A percentile compares a stretch with the other conserved stretches of the same genome.
Evolutionary conservation across 2,113 vertebrate species (phyloP).

Genomic region (Platanista minor): DNA sequence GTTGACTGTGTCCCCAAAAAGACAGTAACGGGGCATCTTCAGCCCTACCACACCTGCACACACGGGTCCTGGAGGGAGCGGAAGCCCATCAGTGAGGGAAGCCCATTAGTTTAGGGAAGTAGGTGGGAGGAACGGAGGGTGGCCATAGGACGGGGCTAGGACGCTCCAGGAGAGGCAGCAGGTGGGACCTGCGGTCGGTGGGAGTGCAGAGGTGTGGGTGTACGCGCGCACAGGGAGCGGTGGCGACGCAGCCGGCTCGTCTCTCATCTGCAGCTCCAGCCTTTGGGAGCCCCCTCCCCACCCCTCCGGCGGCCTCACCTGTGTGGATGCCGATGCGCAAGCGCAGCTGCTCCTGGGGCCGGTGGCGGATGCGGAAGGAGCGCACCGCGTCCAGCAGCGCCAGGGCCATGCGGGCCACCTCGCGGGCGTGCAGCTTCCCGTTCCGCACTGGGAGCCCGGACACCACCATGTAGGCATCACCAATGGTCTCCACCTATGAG

Average conservation of each 20-base stretch:
- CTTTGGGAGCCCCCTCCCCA: fast-evolving
- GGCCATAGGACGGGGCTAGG: background rate
- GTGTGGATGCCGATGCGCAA: constrained; percentile 92
- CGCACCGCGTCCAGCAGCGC: constrained; percentile 90
- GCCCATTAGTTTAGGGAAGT: background rate
- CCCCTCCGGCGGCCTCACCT: constrained; percentile 64
- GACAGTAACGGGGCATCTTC: constrained; percentile 95
- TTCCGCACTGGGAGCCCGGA: constrained; percentile 93
- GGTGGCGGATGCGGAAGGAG: constrained; percentile 90
- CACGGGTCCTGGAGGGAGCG: constrained; percentile 84
- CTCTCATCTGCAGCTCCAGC: background rate
- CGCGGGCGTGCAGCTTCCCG: constrained; percentile 86
- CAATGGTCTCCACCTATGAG: constrained; percentile 93
- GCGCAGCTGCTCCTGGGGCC: constrained; percentile 86
- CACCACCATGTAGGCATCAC: constrained; percentile 97
- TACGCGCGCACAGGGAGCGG: fast-evolving
- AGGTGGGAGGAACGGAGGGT: too few species aligned
- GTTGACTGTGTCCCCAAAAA: constrained; percentile 95
- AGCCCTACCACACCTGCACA: constrained; percentile 93
- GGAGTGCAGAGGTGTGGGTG: background rate
- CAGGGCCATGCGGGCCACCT: constrained; percentile 93
- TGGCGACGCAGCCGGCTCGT: background rate
- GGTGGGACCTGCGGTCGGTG: background rate
- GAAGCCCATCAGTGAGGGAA: background rate
- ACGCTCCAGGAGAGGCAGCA: background rate